Conservation (phyloP, 2,797 vertebrate species). For the Oceanodroma leucorhoa region DNA sequence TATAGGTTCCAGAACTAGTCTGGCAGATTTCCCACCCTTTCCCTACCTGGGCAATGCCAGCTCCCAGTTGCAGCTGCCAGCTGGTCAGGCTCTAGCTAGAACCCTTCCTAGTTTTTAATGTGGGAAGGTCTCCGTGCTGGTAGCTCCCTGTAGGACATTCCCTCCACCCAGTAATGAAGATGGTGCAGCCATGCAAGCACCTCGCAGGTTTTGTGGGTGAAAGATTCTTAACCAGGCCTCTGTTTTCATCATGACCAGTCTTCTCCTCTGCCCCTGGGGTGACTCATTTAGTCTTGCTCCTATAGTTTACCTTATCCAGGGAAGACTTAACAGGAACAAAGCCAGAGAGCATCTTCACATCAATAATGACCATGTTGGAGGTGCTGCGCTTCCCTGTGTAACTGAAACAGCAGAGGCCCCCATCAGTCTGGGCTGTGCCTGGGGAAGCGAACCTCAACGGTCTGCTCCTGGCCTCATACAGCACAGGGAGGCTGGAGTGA, state of each 20-base stretch:
- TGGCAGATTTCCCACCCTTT: not conserved
- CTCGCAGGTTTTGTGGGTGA: accelerated
- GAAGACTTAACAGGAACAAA: constrained; percentile 59
- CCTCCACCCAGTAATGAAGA: not conserved
- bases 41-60: not conserved
- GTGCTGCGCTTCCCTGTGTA: constrained; percentile 50
- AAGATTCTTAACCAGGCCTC: not conserved
- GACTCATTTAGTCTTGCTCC: not conserved
- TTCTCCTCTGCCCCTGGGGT: not conserved
- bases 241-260: not conserved
- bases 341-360: constrained; percentile 75
- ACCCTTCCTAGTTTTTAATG: not conserved
- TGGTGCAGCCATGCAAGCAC: not conserved
- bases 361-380: constrained; percentile 70
- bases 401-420: constrained; percentile 16
- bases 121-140: accelerated
- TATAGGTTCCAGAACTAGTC: not conserved
- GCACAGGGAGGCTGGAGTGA: accelerated
- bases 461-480: not conserved
- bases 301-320: constrained; percentile 56
- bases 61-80: not conserved
- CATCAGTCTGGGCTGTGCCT: not conserved
- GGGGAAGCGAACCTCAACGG: not conserved
- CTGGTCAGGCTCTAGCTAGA: not conserved
- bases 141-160: not conserved